These are phyloP conservation scores for Megamerina dolium DNA, from an alignment of 2,888 invertebrate species.

Conservation along the genomic window DNA sequence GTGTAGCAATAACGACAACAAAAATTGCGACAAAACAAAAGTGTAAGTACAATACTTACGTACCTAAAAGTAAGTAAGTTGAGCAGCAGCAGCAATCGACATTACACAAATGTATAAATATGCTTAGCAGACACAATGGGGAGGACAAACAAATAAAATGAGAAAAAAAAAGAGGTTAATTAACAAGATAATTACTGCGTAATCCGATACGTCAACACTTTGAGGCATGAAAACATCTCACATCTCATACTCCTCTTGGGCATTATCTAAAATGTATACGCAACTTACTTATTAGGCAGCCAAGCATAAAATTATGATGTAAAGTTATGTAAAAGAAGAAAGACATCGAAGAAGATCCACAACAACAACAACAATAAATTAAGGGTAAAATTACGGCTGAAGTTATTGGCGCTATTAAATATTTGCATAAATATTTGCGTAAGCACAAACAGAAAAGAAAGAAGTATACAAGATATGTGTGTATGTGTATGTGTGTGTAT, in stretches of 20 bases:
- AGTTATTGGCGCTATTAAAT: constrained; percentile 1
- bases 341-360: neutral
- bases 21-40: too few species aligned
- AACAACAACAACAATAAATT: neutral
- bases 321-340: neutral
- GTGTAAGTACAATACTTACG: too few species aligned
- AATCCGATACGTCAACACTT: constrained; percentile 43
- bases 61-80: too few species aligned
- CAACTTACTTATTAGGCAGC: neutral
- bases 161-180: constrained; percentile 39
- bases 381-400: neutral
- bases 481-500: too few species aligned
- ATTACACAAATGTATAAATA: neutral
- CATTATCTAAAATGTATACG: too few species aligned
- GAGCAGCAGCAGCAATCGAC: neutral
- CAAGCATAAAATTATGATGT: neutral
- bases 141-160: too few species aligned
- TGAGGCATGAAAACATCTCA: neutral
- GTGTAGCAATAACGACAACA: too few species aligned
- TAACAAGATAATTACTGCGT: constrained; percentile 46
- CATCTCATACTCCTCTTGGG: too few species aligned
- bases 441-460: too few species aligned
- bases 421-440: too few species aligned
- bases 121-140: too few species aligned
- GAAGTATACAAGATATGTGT: too few species aligned